Conservation (phyloP, 2,888 invertebrate genomes). For the Cryptus armator region DNA sequence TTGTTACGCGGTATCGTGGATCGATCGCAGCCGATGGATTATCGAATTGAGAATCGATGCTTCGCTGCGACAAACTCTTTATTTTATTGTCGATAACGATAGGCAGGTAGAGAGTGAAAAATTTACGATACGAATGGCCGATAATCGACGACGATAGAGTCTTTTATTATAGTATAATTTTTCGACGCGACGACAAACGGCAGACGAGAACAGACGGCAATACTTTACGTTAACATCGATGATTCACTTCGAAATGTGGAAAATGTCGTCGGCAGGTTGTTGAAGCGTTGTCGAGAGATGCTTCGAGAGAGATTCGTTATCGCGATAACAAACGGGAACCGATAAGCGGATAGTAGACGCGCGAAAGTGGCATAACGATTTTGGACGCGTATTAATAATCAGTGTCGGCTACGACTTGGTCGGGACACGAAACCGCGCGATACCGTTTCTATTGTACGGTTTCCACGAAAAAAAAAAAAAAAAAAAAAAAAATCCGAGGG, state of each 20-base stretch:
- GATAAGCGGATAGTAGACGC: slow-evolving; percentile 65
- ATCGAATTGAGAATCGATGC: background rate
- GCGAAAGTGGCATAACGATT: slow-evolving; percentile 49
- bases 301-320: slow-evolving; percentile 45
- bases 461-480: slow-evolving; percentile 32
- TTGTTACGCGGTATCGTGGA: background rate
- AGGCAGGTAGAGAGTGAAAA: background rate
- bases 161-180: slow-evolving; percentile 5
- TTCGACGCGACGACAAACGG: background rate
- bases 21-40: slow-evolving; percentile 14
- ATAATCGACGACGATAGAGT: background rate
- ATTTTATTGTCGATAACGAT: slow-evolving; percentile 38
- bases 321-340: slow-evolving; percentile 65
- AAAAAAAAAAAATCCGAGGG: background rate
- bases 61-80: background rate
- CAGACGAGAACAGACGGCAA: background rate
- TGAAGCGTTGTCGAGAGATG: slow-evolving; percentile 34
- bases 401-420: slow-evolving; percentile 34
- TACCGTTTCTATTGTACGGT: slow-evolving; percentile 39
- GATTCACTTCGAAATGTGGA: slow-evolving; percentile 56
- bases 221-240: slow-evolving; percentile 43
- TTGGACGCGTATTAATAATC: slow-evolving; percentile 46
- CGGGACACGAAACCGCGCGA: background rate
- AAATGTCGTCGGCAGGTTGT: slow-evolving; percentile 49
- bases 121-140: background rate